Base-by-base conservation (phyloP, 2,113 vertebrate species). In the Chaetops frenatus region DNA sequence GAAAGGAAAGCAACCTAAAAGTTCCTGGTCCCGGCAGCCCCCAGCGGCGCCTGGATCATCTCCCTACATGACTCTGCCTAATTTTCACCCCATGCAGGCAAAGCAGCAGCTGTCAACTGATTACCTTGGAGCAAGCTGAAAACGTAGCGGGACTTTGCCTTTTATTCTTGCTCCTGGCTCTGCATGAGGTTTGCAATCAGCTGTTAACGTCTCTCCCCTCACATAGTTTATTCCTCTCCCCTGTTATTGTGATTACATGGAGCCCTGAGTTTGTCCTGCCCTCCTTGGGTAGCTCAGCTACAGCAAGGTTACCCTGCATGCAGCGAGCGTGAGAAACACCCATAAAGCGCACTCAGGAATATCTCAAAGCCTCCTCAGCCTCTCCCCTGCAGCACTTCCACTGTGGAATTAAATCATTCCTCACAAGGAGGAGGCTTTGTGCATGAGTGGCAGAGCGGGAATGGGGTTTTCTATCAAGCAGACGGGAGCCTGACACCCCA, bases 111-210 rank as follows among this genome's bases (percentile, higher is more conserved):
- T 86, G 51, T 76, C 4, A 6, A 22, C 53, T 88, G 88, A 92
- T 92, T 95, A 80, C 51, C 72, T 65, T 28, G 18, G 58, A 91
- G 45, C 47, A 70, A 77, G 29, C 62, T 71, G 51, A 91, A 88
- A 92, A 57, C 13, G 28, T 40, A 78, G 47, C 1, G 0, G 51
- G 47, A 66, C 21, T 58, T 58, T 24, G 79, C 67, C 19, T 93
- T 92, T 92, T 86, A 66, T 60, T 92, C 80, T 58, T 65, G 47
- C 58, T 95, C 31, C 81, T 84, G 86, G 47, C 92, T 91, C 86
- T 45, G 25, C 28, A 3, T 84, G 94, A 91, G 73, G 70, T 92
- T 95, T 94, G 77, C 88, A 96, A 94, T 94, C 88, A 94, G 47
- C 76, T 56, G 33, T 47, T 95, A 94, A 88, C 67, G 60, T 58